A percentile compares a stretch with the other conserved stretches of the same genome.
Conservation (phyloP, 2,888 invertebrate species). For the Peribatodes rhomboidaria region DNA sequence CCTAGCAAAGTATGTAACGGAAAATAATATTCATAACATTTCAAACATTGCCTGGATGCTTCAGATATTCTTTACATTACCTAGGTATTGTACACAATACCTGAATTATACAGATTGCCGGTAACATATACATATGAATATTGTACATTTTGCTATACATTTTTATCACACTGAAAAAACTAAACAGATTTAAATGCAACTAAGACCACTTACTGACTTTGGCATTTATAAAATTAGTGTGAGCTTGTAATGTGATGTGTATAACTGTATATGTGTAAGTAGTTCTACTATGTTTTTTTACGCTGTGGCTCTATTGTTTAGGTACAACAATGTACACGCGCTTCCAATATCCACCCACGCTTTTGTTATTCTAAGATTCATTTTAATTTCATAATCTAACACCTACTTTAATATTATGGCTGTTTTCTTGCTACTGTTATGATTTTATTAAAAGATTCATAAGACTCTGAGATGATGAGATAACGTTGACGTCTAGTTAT, state of each 20-base stretch:
- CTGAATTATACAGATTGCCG: too few relatives aligned
- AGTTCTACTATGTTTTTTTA: not conserved
- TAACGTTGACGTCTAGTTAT: not conserved
- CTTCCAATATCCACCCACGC: constrained; percentile 25
- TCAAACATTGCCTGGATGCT: too few relatives aligned
- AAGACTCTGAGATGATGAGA: not conserved
- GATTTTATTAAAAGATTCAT: constrained; percentile 6
- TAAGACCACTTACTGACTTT: too few relatives aligned
- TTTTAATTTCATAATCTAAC: constrained; percentile 21
- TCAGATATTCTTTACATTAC: too few relatives aligned
- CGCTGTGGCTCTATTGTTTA: constrained; percentile 15
- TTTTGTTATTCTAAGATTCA: constrained; percentile 21
- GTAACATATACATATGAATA: too few relatives aligned
- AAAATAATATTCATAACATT: too few relatives aligned
- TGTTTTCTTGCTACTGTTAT: constrained; percentile 2
- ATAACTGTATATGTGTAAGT: not conserved
- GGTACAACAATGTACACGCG: constrained; percentile 10
- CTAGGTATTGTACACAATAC: too few relatives aligned
- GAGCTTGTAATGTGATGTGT: not conserved
- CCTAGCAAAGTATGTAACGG: too few relatives aligned
- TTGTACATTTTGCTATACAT: too few relatives aligned
- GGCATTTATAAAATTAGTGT: too few relatives aligned
- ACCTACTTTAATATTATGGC: constrained; percentile 14
- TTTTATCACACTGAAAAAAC: too few relatives aligned
- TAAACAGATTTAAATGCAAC: too few relatives aligned